Conservation (phyloP, 2,888 invertebrate species). For the Phaedon cochleariae region DNA sequence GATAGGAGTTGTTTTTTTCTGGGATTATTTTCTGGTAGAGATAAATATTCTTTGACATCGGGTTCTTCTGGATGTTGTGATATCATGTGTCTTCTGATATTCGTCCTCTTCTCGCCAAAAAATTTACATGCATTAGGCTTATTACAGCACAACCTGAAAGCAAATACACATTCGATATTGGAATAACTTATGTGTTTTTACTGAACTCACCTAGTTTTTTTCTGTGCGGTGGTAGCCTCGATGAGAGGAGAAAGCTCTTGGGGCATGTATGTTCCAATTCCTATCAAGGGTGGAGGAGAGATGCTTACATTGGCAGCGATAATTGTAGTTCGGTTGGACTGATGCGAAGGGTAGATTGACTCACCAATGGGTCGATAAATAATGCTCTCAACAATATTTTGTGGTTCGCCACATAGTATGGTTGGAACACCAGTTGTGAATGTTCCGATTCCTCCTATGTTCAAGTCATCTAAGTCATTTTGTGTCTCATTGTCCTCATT, state of each 20-base stretch:
- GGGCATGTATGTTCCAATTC: neutral
- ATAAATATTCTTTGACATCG: neutral
- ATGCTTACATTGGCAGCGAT: neutral
- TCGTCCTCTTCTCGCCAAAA: neutral
- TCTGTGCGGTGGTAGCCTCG: neutral
- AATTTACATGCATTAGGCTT: neutral
- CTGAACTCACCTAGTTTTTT: neutral
- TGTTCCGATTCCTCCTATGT: neutral
- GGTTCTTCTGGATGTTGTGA: neutral
- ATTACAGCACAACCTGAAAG: neutral
- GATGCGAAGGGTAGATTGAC: neutral
- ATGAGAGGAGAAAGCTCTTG: neutral
- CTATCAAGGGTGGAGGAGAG: neutral
- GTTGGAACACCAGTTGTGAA: neutral
- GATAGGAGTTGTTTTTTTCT: neutral
- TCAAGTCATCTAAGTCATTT: too few species aligned
- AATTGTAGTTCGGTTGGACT: neutral
- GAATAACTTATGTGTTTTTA: too few species aligned
- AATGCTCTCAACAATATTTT: neutral
- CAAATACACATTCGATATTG: too few species aligned
- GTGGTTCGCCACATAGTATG: neutral
- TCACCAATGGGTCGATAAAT: neutral
- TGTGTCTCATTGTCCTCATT: too few species aligned
- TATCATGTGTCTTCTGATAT: neutral
- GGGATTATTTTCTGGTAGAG: neutral